phyloP scores from a whole-genome alignment of 64 coral and sea anemone species.

The Platygyra sinensis region DNA sequence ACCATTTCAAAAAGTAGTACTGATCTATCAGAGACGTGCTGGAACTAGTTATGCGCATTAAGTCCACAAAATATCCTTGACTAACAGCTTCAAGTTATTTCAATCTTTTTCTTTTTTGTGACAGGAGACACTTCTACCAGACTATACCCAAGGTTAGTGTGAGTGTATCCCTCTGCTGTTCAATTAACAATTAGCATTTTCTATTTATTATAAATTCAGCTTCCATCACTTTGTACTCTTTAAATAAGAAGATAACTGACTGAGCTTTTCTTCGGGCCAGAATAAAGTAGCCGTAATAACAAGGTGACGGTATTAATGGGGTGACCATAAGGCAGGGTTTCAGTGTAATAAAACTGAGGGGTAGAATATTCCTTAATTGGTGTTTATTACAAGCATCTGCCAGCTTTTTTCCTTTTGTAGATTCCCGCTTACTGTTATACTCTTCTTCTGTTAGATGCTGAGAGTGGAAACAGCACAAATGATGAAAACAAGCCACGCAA shows the following conservation, averaged over 20 bases:
- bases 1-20: too few species aligned
- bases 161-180: neutral
- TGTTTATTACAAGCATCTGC: neutral
- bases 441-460: constrained; percentile 39
- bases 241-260: too few species aligned
- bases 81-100: neutral
- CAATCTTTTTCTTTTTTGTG: neutral
- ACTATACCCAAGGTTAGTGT: constrained; percentile 71
- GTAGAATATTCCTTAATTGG: neutral
- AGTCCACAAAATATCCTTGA: neutral
- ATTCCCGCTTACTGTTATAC: neutral
- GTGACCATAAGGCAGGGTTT: neutral
- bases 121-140: constrained; percentile 88
- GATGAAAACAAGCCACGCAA: constrained; percentile 72
- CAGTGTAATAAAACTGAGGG: neutral
- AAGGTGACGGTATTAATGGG: too few species aligned
- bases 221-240: too few species aligned
- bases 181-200: too few species aligned
- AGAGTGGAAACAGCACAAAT: constrained; percentile 18
- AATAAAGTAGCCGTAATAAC: too few species aligned
- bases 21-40: neutral
- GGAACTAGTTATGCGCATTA: neutral
- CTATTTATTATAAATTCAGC: too few species aligned
- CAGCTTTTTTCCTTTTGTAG: neutral
- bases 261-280: too few species aligned